Evolutionary conservation across 2,888 invertebrate species (phyloP).

Genomic region (Teleiodes luculella): DNA sequence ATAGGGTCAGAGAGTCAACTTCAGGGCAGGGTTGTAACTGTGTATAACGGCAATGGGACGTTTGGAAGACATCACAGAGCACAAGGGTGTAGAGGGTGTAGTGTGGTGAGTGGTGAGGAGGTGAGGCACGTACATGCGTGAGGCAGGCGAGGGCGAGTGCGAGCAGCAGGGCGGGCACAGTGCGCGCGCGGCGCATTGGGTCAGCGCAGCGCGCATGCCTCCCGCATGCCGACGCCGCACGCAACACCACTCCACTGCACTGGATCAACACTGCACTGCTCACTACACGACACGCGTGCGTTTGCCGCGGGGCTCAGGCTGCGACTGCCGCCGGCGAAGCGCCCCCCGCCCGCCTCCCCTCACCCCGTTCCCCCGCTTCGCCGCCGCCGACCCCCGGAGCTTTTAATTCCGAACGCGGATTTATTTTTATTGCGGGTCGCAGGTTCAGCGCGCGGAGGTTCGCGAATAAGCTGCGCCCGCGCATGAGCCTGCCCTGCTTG

Average conservation of each 20-base stretch:
- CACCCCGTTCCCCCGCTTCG: constrained; percentile 35
- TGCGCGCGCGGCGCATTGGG: constrained; percentile 62
- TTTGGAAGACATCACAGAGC: neutral
- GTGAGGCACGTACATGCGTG: constrained; percentile 54
- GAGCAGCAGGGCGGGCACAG: constrained; percentile 64
- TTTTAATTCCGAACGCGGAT: constrained; percentile 35
- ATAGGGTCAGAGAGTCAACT: no score
- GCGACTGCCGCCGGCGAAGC: constrained; percentile 48
- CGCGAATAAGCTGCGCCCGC: neutral
- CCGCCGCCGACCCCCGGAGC: constrained; percentile 32
- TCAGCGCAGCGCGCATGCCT: constrained; percentile 49
- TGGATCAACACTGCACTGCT: constrained; percentile 21
- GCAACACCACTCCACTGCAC: constrained; percentile 20
- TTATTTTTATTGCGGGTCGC: constrained; percentile 49
- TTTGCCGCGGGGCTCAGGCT: constrained; percentile 49
- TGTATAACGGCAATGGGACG: no score
- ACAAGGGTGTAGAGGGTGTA: neutral
- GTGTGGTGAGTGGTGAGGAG: no score
- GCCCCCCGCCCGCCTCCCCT: constrained; percentile 34
- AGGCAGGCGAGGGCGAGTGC: constrained; percentile 62
- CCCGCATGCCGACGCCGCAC: constrained; percentile 46
- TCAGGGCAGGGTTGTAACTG: no score
- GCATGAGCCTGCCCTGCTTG: neutral
- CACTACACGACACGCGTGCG: constrained; percentile 38
- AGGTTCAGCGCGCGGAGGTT: constrained; percentile 22